Base-by-base conservation (phyloP, 2,113 vertebrate species). In the Conger conger region DNA sequence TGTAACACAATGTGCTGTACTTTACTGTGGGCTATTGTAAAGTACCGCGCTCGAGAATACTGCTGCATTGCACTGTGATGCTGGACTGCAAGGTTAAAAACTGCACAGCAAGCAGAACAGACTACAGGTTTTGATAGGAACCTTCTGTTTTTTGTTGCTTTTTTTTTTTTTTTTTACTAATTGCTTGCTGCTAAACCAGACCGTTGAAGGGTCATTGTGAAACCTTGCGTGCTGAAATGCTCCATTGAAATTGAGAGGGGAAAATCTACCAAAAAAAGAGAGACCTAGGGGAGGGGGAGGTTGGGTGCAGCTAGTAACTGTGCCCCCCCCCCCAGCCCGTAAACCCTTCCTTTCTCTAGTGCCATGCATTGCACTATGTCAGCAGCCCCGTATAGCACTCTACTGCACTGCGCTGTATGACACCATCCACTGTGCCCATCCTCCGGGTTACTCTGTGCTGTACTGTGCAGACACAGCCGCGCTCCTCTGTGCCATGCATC, bases 71-170 rank as follows among this genome's bases (percentile, higher is more conserved):
- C 63, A 40, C 60, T 37, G 82, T 76, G 23, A 40, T 9, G 57
- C 79, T 76, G 30, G 30, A 81, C 78, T 42, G 57, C 79, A 36
- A 45, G 78, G 38, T 50, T 23, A 63, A 81, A 42, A 50, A 81
- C 84, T 85, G 84, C 81, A 81, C 57, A 73, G 83, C 79, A 63
- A 42, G 79, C 83, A 80, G 83, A 84, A 80, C 83, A 13, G 77
- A 79, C 83, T 30, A 79, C 33, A 63, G 54, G 77, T 84, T 84
- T 84, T 84, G 83, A 84, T 84, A 84, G 53, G 53, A 79, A 79
- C 37, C 5, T 27, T 35, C 37, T 73, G 50, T 23, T 79, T 57
- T 79, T 83, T 83, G 53, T 68, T 83, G 54, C 54, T 78, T 36
- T 40, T 57, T 6, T 27, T 23, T 63, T 73, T 37, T 42, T 42